Conservation (phyloP, 2,113 vertebrate genomes). For the Delphinus delphis region DNA sequence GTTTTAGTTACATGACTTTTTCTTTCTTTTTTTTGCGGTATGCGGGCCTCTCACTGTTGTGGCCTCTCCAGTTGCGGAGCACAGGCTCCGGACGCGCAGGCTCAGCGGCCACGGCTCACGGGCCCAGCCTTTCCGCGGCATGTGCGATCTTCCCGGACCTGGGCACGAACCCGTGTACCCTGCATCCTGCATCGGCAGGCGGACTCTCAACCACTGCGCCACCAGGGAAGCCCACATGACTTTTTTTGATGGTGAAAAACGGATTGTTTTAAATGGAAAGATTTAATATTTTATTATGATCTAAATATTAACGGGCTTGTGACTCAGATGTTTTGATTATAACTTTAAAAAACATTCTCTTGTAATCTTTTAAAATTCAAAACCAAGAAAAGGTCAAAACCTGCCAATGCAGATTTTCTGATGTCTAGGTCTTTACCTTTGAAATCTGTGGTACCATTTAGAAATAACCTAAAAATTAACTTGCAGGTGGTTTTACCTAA, state of each 20-base stretch:
- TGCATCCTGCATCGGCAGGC: too few relatives aligned
- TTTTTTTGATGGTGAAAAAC: conserved; percentile 60
- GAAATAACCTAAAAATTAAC: conserved; percentile 10
- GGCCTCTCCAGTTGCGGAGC: too few relatives aligned
- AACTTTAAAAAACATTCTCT: conserved; percentile 69
- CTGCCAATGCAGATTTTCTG: background rate
- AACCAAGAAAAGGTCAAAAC: conserved; percentile 68
- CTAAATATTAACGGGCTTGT: conserved; percentile 70
- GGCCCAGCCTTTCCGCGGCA: too few relatives aligned
- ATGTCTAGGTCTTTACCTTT: conserved; percentile 15
- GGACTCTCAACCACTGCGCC: too few relatives aligned
- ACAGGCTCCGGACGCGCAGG: too few relatives aligned
- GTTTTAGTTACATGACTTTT: conserved; percentile 60
- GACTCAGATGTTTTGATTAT: conserved; percentile 55
- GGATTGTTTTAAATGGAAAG: conserved; percentile 70
- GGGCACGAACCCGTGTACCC: too few relatives aligned
- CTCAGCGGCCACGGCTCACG: too few relatives aligned
- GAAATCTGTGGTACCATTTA: background rate
- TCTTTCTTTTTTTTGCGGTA: too few relatives aligned
- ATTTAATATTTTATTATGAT: conserved; percentile 71
- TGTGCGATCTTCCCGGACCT: too few relatives aligned
- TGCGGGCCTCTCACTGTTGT: too few relatives aligned
- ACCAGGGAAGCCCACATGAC: too few relatives aligned
- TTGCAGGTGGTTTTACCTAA: background rate
- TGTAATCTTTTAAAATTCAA: conserved; percentile 65